These are phyloP conservation scores for Leptodirus hochenwartii DNA, from an alignment of 2,888 invertebrate species.

Conservation along the genomic window DNA sequence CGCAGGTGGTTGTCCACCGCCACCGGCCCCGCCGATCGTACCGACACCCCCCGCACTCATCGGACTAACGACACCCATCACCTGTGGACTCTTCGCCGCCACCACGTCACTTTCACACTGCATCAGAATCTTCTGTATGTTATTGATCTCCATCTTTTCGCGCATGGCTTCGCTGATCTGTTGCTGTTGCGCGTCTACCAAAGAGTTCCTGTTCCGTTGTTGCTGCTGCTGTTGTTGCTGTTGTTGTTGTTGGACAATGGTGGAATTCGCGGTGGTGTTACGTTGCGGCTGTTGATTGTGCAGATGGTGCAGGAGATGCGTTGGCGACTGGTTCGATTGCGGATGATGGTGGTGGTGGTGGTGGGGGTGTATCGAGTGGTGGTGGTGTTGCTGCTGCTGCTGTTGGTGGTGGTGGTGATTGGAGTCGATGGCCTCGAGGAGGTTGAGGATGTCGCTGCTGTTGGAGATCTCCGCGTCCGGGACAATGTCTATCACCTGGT, in stretches of 20 bases:
- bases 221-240: too few species aligned
- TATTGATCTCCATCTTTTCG: constrained; percentile 71
- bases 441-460: constrained; percentile 22
- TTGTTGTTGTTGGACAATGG: constrained; percentile 15
- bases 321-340: constrained; percentile 19
- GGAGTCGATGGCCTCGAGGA: constrained; percentile 27
- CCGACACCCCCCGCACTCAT: too few species aligned
- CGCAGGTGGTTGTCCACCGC: constrained; percentile 29
- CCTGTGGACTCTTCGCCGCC: constrained; percentile 43
- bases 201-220: too few species aligned
- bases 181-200: constrained; percentile 11
- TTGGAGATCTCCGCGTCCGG: constrained; percentile 37
- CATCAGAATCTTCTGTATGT: constrained; percentile 83
- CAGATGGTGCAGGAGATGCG: too few species aligned
- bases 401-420: too few species aligned
- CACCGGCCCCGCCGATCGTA: constrained; percentile 19
- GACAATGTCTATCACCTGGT: constrained; percentile 68
- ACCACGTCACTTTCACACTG: constrained; percentile 51
- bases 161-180: constrained; percentile 29
- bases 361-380: too few species aligned
- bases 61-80: too few species aligned
- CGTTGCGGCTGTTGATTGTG: constrained; percentile 13
- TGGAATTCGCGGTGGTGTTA: too few species aligned
- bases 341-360: too few species aligned
- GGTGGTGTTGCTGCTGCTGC: too few species aligned